phyloP scores from a whole-genome alignment of 1,140 invertebrate species.

The Trichomalopsis sarcophagae region DNA sequence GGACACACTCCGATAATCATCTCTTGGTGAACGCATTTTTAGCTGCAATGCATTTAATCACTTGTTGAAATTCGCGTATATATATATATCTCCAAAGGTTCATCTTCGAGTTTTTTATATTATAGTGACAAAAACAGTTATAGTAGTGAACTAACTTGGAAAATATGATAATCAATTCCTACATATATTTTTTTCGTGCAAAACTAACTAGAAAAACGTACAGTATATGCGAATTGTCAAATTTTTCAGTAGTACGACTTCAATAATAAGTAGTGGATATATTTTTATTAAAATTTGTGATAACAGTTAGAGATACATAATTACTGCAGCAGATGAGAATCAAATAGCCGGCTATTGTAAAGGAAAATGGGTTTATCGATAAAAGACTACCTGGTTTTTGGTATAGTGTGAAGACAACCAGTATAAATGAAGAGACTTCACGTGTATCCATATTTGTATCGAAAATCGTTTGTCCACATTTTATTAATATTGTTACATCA shows the following conservation, averaged over 20 bases:
- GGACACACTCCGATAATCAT: background rate
- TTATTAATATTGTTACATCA: background rate
- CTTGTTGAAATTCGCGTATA: background rate
- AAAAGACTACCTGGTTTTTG: background rate
- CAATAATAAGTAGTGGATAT: slow-evolving; percentile 3
- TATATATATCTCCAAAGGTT: background rate
- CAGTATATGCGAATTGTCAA: background rate
- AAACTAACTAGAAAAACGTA: background rate
- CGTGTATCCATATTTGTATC: background rate
- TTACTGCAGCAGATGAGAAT: background rate
- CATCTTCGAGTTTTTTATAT: background rate
- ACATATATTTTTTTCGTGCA: background rate
- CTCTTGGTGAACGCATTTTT: background rate
- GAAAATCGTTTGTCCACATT: background rate
- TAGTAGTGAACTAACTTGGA: background rate
- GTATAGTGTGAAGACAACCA: background rate
- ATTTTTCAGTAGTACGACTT: background rate
- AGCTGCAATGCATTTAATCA: background rate
- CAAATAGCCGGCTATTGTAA: background rate
- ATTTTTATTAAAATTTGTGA: slow-evolving; percentile 5
- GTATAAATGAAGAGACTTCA: background rate
- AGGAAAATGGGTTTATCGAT: background rate
- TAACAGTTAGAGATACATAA: background rate
- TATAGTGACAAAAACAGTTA: background rate
- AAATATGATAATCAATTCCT: background rate